These are phyloP conservation scores for Vombatus ursinus DNA, from an alignment of 2,113 vertebrate genomes.

Conservation along the genomic window DNA sequence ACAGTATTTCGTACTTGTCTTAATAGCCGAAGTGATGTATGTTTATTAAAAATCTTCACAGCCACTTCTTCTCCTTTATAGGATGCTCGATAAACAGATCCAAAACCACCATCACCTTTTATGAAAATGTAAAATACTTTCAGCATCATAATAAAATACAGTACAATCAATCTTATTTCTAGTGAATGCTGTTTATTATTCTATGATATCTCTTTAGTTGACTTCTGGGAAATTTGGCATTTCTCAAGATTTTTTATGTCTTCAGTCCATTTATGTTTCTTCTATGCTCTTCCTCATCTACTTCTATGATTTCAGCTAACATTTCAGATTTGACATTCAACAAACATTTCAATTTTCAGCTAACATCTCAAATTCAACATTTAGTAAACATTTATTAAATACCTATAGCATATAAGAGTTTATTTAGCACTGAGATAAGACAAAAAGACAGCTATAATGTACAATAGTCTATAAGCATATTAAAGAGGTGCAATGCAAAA, in stretches of 20 bases:
- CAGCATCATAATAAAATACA: background rate
- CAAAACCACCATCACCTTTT: constrained; percentile 96
- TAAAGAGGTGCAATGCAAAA: background rate
- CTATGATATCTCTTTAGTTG: background rate
- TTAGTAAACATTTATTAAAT: background rate
- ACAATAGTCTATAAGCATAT: background rate
- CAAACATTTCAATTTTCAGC: no score
- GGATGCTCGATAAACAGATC: constrained; percentile 94
- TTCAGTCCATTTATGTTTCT: background rate
- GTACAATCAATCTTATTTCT: background rate
- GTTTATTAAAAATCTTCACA: constrained; percentile 98
- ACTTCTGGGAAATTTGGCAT: background rate
- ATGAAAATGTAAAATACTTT: constrained; percentile 24
- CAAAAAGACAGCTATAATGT: background rate
- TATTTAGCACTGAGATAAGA: background rate
- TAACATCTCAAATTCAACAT: background rate
- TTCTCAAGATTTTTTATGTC: background rate
- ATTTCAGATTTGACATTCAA: background rate
- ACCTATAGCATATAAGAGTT: background rate
- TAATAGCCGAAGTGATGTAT: constrained; percentile 93
- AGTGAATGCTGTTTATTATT: background rate
- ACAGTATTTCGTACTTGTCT: constrained; percentile 91
- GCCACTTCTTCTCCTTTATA: constrained; percentile 95
- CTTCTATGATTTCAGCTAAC: background rate
- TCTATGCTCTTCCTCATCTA: background rate